Conservation (phyloP, 2,113 vertebrate species). For the Pteropus alecto region DNA sequence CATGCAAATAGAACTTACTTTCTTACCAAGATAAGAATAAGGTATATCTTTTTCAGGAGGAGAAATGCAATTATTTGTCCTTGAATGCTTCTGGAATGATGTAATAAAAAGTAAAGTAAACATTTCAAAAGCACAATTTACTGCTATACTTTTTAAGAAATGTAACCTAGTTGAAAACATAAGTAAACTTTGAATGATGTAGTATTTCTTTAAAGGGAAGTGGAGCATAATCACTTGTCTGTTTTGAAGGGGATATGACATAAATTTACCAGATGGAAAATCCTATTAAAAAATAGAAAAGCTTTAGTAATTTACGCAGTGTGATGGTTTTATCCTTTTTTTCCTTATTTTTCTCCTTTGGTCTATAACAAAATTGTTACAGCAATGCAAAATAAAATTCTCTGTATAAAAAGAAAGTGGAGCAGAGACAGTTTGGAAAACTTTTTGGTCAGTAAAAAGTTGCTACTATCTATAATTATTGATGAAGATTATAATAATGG, state of each 20-base stretch:
- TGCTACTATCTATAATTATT: neutral
- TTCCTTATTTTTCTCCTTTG: constrained; percentile 61
- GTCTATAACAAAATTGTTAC: constrained; percentile 88
- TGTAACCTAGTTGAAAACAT: neutral
- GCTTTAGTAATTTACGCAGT: constrained; percentile 89
- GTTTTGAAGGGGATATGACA: constrained; percentile 89
- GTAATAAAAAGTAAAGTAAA: neutral
- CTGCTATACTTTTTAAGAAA: neutral
- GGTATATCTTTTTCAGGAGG: neutral
- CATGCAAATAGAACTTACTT: neutral
- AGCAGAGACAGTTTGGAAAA: neutral
- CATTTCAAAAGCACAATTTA: neutral
- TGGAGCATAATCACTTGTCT: constrained; percentile 88
- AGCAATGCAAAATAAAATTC: constrained; percentile 89
- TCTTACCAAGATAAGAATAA: neutral
- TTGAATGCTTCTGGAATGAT: neutral
- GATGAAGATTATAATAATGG: neutral
- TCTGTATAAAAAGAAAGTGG: constrained; percentile 73
- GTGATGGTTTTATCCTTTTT: constrained; percentile 84
- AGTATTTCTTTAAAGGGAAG: neutral
- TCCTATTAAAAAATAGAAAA: constrained; percentile 87
- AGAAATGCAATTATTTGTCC: neutral
- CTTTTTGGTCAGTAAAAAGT: neutral
- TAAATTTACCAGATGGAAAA: constrained; percentile 86
- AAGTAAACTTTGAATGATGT: neutral